Evolutionary conservation across 2,888 invertebrate genomes (phyloP), one percentile per base, ranked within the genome.

Genomic region (Balanococcus diminutus): DNA sequence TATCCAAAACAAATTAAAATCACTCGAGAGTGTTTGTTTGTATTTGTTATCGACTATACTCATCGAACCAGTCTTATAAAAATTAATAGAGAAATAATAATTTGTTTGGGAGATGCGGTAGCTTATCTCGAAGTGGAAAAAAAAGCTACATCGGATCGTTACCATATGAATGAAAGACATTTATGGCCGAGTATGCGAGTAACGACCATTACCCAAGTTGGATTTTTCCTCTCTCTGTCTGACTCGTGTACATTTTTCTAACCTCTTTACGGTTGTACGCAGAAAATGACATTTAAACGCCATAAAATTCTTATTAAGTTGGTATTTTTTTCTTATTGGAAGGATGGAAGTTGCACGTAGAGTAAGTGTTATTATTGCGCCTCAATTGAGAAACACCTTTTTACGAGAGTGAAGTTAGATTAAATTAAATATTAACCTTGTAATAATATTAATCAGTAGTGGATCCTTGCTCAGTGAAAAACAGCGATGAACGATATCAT

Each of bases 231-330:
- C 72, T 25, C 16, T 31, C 19, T 28, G 19, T 6, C 61, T n/a
- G 16, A 16, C 25, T 28, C 67, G 16, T 31, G 67, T 28, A 28
- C 28, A 22, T 56, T 56, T 56, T 56, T 67, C 67, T 8, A 67
- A 28, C 28, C 25, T 67, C 67, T 67, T 67, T 31, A 67, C 25
- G 67, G 28, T 25, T 67, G 14, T 79, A 79, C 75, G 36, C 75
- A 79, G n/a, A 79, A 79, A 79, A 79, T 79, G 75, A 79, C 75
- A 79, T 79, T 79, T 79, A 79, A 79, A 79, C 32, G 36, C 75
- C 75, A 79, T 79, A 36, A 79, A 79, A 79, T 79, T 79, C 36
- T 79, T 79, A 79, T 79, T 32, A 79, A 36, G 75, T 79, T 79
- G 75, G 36, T 79, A 36, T 79, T 79, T 79, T 79, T 79, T 36